Evolutionary conservation across 37 sponge, comb jelly and placozoan genomes (phyloP), one percentile per base, ranked within the genome.

Genomic region (Theonella swinhoei): DNA sequence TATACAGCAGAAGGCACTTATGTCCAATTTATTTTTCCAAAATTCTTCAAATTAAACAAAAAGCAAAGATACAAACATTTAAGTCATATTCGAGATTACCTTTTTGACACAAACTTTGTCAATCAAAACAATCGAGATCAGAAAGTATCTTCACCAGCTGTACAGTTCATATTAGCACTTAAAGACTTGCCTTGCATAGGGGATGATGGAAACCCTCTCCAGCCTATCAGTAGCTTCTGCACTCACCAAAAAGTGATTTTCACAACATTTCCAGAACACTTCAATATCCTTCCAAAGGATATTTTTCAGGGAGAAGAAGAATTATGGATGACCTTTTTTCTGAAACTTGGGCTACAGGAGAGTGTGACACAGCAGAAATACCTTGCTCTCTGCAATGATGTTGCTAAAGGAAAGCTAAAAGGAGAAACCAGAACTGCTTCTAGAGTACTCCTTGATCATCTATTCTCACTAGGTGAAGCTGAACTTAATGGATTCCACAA

Each of bases 301-400:
- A 5, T n/a, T 2, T 89, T 79, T n/a, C 78, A 47, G 36, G 40
- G 54, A 47, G 54, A 47, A 47, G 54, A 17, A 47, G 54, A 47
- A 47, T 17, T 7, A 14, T 89, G 89, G 89, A 26, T 84, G 43
- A 62, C n/a, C 1, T 89, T 89, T 41, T 89, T 89, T 34, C 4
- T 0, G 38, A 40, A 77, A 9, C 26, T 83, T 36, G 80, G 79
- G 8, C 69, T 89, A 2, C 64, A 63, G 33, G 34, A 35, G 26
- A 31, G 36, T 11, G 3, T 83, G 1, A 42, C 68, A 20, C 23
- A 68, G 14, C 14, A 69, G 25, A 82, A 82, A 32, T 88, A 40
- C 69, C 5, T 71, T 29, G 14, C 54, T 30, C 38, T 88, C 4
- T 70, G 77, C 43, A 4, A 61, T 3, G 7, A 65, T 11, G 61